Evolutionary conservation across 2,888 invertebrate genomes (phyloP).

Genomic region (Caenorhabditis sinica): DNA sequence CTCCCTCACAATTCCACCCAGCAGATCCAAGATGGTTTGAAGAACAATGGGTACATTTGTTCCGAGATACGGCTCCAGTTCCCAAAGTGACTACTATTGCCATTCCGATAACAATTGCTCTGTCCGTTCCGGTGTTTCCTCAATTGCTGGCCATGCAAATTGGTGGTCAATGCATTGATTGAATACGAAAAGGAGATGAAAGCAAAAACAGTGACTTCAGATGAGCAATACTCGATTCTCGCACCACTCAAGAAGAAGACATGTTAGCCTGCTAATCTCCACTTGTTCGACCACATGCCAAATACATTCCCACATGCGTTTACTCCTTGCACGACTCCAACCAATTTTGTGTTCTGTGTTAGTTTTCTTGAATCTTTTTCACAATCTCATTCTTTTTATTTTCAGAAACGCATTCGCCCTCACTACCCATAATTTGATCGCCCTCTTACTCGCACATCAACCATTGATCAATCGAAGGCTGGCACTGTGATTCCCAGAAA

Average conservation of each 20-base stretch:
- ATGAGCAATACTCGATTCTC: neutral
- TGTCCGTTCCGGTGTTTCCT: too few species aligned
- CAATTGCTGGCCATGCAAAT: too few species aligned
- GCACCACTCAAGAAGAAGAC: neutral
- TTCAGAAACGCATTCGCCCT: conserved; percentile 16
- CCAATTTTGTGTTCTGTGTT: conserved; percentile 2
- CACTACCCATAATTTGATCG: neutral
- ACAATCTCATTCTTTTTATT: too few species aligned
- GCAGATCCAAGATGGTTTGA: neutral
- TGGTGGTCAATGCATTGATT: too few species aligned
- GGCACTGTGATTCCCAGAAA: too few species aligned
- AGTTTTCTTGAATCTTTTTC: too few species aligned
- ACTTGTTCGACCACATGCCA: conserved; percentile 16
- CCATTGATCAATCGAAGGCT: too few species aligned
- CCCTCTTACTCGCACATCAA: too few species aligned
- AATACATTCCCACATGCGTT: neutral
- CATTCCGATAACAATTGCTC: neutral
- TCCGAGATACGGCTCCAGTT: too few species aligned
- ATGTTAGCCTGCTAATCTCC: neutral
- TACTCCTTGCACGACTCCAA: conserved; percentile 13
- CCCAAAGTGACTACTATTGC: neutral
- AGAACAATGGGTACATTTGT: neutral
- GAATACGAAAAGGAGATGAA: too few species aligned
- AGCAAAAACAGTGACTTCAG: neutral
- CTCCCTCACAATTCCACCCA: neutral